phyloP scores from a whole-genome alignment of 2,797 vertebrate genomes.

The Argentina silus region DNA sequence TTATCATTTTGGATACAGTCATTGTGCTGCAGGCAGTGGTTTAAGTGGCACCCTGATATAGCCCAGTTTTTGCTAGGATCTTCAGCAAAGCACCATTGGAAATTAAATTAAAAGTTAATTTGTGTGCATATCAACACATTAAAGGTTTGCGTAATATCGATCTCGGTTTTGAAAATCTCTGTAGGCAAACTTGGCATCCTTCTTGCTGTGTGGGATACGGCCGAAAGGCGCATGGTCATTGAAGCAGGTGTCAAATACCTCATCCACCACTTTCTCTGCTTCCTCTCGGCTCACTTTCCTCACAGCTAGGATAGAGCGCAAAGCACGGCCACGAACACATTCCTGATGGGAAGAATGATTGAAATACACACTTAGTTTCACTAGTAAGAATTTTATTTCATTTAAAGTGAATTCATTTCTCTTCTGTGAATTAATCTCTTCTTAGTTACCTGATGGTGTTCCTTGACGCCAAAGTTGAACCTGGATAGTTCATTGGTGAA shows the following conservation, averaged over 20 bases:
- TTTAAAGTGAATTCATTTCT: not conserved
- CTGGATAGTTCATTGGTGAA: conserved; percentile 85
- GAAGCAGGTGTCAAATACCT: conserved; percentile 94
- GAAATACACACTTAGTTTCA: not conserved
- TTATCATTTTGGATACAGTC: conserved; percentile 15
- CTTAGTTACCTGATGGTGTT: conserved; percentile 89
- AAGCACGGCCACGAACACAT: conserved; percentile 89
- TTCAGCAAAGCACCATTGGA: conserved; percentile 28
- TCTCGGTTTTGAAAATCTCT: conserved; percentile 88
- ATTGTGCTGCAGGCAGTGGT: conserved; percentile 15
- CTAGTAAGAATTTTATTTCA: not conserved
- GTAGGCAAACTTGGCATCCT: conserved; percentile 85
- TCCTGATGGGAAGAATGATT: conserved; percentile 54
- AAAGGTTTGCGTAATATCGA: conserved; percentile 89
- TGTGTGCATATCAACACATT: conserved; percentile 43
- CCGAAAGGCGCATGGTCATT: conserved; percentile 95
- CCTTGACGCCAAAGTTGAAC: conserved; percentile 90
- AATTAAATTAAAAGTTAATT: not conserved
- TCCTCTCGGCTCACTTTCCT: conserved; percentile 85
- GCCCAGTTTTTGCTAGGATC: not conserved
- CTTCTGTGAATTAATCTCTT: no score
- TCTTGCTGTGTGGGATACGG: conserved; percentile 88
- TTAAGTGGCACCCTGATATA: not conserved
- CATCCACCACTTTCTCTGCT: conserved; percentile 89
- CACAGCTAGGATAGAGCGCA: conserved; percentile 93